Percentiles rank a stretch among this genome's conserved stretches.
phyloP scores from a whole-genome alignment of 2,888 invertebrate genomes.

The Phalera bucephala region DNA sequence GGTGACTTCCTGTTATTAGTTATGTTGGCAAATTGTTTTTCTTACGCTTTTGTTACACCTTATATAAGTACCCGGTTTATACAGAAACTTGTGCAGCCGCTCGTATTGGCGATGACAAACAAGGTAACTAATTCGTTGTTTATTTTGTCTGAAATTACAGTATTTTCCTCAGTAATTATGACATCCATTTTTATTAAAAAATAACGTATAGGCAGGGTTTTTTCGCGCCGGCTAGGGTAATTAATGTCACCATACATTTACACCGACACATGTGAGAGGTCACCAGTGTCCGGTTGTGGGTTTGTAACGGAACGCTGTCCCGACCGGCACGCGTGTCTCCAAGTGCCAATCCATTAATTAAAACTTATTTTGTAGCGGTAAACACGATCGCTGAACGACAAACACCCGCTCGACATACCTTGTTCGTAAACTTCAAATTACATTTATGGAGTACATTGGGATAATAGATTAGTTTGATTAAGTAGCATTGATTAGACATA shows the following conservation, averaged over 20 bases:
- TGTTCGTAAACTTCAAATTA: conserved; percentile 59
- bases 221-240: conserved; percentile 12
- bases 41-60: conserved; percentile 57
- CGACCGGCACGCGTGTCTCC: conserved; percentile 66
- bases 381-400: conserved; percentile 61
- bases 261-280: conserved; percentile 33
- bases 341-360: conserved; percentile 82
- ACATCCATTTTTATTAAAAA: conserved; percentile 23
- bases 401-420: conserved; percentile 53
- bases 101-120: conserved; percentile 25
- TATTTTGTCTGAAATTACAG: conserved; percentile 9
- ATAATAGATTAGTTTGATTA: conserved; percentile 55
- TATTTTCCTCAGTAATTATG: conserved; percentile 12
- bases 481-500: conserved; percentile 42
- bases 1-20: conserved; percentile 80
- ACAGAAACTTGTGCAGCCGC: conserved; percentile 40
- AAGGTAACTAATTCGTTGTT: conserved; percentile 15
- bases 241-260: conserved; percentile 28
- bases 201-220: conserved; percentile 14
- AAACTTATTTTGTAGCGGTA: conserved; percentile 77
- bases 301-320: conserved; percentile 57
- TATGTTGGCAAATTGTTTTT: conserved; percentile 77
- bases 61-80: conserved; percentile 44
- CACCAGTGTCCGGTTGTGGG: conserved; percentile 49
- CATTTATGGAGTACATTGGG: conserved; percentile 59